A percentile compares a stretch with the other conserved stretches of the same genome.
Conservation (phyloP, 2,888 invertebrate species). For the Coenonympha glycerion region DNA sequence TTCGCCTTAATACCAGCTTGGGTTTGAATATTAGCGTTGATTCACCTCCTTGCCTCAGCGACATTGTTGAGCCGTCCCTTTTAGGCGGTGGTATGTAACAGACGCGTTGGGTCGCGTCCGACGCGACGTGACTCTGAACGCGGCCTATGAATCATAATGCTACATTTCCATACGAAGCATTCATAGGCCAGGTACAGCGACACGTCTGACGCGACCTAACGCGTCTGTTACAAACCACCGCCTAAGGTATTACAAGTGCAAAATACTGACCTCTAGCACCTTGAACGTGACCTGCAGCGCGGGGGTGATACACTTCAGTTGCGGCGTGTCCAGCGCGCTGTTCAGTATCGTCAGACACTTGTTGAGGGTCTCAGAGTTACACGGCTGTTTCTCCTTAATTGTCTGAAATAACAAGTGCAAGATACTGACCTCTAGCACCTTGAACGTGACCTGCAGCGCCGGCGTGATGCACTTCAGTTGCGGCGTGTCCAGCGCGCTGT, state of each 20-base stretch:
- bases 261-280: constrained; percentile 55
- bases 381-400: constrained; percentile 55
- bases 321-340: constrained; percentile 75
- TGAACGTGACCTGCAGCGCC: constrained; percentile 68
- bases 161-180: too few species aligned
- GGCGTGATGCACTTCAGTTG: constrained; percentile 76
- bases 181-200: too few species aligned
- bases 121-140: too few species aligned
- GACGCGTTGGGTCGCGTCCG: too few species aligned
- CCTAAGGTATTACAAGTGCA: not conserved
- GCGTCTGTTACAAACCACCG: too few species aligned
- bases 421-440: constrained; percentile 55
- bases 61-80: too few species aligned
- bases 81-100: too few species aligned
- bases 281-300: constrained; percentile 69
- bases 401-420: constrained; percentile 39
- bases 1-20: too few species aligned
- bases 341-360: constrained; percentile 81
- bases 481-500: constrained; percentile 75
- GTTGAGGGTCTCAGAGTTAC: constrained; percentile 74
- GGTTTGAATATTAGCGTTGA: too few species aligned
- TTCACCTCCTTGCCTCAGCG: too few species aligned
- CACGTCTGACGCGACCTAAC: too few species aligned
- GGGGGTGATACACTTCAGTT: constrained; percentile 74
- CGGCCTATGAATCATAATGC: too few species aligned